A percentile compares a stretch with the other conserved stretches of the same genome.
phyloP scores from a whole-genome alignment of 2,113 vertebrate species.

The Oplegnathus fasciatus region DNA sequence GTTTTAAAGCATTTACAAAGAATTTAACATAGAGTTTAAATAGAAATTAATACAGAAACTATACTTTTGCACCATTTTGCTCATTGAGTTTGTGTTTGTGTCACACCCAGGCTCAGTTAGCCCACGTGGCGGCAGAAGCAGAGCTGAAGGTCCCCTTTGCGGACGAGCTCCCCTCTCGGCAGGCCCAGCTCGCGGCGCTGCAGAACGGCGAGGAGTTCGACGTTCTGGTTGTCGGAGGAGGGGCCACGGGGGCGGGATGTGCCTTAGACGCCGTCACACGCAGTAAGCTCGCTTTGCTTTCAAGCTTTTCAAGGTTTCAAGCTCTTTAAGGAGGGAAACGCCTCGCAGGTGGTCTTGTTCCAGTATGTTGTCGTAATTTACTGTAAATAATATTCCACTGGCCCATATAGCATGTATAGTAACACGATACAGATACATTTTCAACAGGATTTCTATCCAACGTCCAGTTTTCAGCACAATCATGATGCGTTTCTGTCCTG shows the following conservation, averaged over 20 bases:
- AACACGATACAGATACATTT: too few relatives aligned
- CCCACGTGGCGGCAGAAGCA: slow-evolving; percentile 87
- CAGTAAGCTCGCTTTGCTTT: slow-evolving; percentile 81
- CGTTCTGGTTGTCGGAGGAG: slow-evolving; percentile 93
- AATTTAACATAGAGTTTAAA: neutral
- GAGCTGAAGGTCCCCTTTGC: slow-evolving; percentile 72
- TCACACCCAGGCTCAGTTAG: slow-evolving; percentile 83
- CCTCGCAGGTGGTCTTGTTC: too few relatives aligned
- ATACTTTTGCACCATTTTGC: too few relatives aligned
- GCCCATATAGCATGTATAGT: too few relatives aligned
- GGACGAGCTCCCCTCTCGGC: slow-evolving; percentile 86
- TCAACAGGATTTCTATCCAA: too few relatives aligned
- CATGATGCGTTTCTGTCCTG: too few relatives aligned
- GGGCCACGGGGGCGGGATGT: slow-evolving; percentile 95
- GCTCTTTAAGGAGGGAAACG: neutral
- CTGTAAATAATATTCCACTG: too few relatives aligned
- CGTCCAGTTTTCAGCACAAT: too few relatives aligned
- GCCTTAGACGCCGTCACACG: slow-evolving; percentile 95
- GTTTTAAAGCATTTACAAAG: neutral
- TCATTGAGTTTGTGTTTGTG: neutral
- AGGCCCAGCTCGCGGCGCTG: slow-evolving; percentile 86
- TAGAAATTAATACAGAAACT: neutral
- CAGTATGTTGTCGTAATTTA: too few relatives aligned
- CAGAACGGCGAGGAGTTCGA: slow-evolving; percentile 88
- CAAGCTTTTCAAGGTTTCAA: neutral